Evolutionary conservation across 2,888 invertebrate species (phyloP).

Genomic region (Druceiella hillmani): DNA sequence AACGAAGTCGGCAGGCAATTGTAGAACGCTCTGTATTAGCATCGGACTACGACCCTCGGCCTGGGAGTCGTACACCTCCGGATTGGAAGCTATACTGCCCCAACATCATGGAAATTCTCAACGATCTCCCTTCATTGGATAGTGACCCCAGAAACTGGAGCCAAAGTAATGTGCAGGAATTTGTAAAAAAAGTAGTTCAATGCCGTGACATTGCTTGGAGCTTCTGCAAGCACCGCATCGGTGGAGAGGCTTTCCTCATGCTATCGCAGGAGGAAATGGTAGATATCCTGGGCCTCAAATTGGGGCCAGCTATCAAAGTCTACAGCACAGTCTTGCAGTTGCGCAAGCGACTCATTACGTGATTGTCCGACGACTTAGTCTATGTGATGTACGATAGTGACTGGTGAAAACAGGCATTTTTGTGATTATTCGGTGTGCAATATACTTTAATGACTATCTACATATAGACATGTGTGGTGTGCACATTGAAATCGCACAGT

Average conservation of each 20-base stretch:
- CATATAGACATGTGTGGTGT: too few relatives aligned
- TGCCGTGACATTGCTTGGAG: constrained; percentile 19
- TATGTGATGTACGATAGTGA: too few relatives aligned
- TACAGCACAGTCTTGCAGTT: constrained; percentile 62
- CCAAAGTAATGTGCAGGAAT: constrained; percentile 33
- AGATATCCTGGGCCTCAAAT: constrained; percentile 65
- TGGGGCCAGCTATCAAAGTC: constrained; percentile 83
- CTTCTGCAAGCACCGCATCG: constrained; percentile 52
- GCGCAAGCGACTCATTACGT: too few relatives aligned
- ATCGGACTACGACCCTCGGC: constrained; percentile 24
- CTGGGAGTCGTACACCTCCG: constrained; percentile 33
- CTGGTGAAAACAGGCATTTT: too few relatives aligned
- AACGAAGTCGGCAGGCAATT: constrained; percentile 35
- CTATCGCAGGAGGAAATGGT: constrained; percentile 78
- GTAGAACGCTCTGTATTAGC: constrained; percentile 30
- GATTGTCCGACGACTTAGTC: too few relatives aligned
- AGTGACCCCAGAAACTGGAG: constrained; percentile 27
- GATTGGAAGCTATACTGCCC: constrained; percentile 12
- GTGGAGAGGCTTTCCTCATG: constrained; percentile 79
- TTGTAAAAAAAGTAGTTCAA: constrained; percentile 30
- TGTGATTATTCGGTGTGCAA: too few relatives aligned
- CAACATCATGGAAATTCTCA: constrained; percentile 15
- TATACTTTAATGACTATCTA: too few relatives aligned
- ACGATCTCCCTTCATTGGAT: constrained; percentile 22
- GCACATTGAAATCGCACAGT: too few relatives aligned